Evolutionary conservation across 1,140 invertebrate species (phyloP).

Genomic region (Heliconius nattereri): DNA sequence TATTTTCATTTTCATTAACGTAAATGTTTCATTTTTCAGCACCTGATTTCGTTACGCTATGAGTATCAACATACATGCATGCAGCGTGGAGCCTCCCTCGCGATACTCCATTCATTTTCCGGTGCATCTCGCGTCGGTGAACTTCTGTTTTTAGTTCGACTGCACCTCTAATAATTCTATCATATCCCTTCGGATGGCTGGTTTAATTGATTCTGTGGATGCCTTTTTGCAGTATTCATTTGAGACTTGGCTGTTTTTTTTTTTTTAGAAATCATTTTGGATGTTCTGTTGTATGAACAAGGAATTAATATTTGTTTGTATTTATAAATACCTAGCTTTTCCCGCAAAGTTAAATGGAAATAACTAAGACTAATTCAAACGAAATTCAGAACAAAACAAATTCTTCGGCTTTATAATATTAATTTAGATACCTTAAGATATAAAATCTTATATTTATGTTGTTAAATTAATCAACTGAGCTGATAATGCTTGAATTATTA

Average conservation of each 20-base stretch:
- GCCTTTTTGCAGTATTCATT: neutral
- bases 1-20: neutral
- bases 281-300: neutral
- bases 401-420: too few species aligned
- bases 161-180: constrained; percentile 33
- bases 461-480: too few species aligned
- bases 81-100: neutral
- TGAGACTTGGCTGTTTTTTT: neutral
- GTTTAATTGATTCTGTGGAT: constrained; percentile 18
- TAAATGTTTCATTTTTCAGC: neutral
- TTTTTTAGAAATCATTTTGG: neutral
- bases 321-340: too few species aligned
- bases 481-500: too few species aligned
- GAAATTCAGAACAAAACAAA: too few species aligned
- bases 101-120: constrained; percentile 10
- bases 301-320: too few species aligned
- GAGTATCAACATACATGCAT: neutral
- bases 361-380: too few species aligned
- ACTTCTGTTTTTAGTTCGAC: constrained; percentile 18
- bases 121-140: constrained; percentile 15
- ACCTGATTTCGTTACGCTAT: neutral
- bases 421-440: too few species aligned
- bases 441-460: too few species aligned
- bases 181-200: constrained; percentile 23
- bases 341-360: too few species aligned